Evolutionary conservation across 2,113 vertebrate species (phyloP).

Genomic region (Haemorhous mexicanus): DNA sequence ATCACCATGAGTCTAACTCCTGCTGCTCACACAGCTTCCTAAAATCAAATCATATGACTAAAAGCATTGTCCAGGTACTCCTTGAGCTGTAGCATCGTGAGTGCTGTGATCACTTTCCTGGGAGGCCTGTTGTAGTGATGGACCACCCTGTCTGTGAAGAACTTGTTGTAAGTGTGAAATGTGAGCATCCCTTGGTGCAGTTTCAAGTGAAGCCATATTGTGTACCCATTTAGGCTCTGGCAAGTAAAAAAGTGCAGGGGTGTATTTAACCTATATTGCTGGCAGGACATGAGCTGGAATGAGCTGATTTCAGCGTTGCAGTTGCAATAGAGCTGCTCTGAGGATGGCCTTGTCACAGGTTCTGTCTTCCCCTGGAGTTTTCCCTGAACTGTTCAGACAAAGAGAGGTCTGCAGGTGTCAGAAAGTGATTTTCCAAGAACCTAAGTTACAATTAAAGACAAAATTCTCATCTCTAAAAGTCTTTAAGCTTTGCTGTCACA

Average conservation of each 20-base stretch:
- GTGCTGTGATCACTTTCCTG: not conserved
- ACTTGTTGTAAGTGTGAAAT: not conserved
- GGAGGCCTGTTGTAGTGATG: not conserved
- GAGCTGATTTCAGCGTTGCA: not conserved
- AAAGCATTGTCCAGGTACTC: not conserved
- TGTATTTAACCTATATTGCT: not conserved
- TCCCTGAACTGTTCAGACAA: not conserved
- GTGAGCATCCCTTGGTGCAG: not conserved
- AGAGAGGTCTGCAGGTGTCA: not conserved
- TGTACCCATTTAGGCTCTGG: not conserved
- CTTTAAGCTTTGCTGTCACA: not conserved
- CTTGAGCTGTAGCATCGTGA: not conserved
- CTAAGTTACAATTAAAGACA: not conserved
- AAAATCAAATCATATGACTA: not conserved
- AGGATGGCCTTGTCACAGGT: not conserved
- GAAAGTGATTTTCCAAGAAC: not conserved
- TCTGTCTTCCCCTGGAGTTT: not conserved
- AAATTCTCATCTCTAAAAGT: not conserved
- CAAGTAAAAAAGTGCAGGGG: not conserved
- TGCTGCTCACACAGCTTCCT: not conserved
- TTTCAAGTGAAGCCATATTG: not conserved
- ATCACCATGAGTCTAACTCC: not conserved
- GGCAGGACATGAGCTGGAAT: not conserved
- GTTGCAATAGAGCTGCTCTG: not conserved
- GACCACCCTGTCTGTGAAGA: not conserved